Conservation (phyloP, 2,113 vertebrate species). For the Quiscalus mexicanus region DNA sequence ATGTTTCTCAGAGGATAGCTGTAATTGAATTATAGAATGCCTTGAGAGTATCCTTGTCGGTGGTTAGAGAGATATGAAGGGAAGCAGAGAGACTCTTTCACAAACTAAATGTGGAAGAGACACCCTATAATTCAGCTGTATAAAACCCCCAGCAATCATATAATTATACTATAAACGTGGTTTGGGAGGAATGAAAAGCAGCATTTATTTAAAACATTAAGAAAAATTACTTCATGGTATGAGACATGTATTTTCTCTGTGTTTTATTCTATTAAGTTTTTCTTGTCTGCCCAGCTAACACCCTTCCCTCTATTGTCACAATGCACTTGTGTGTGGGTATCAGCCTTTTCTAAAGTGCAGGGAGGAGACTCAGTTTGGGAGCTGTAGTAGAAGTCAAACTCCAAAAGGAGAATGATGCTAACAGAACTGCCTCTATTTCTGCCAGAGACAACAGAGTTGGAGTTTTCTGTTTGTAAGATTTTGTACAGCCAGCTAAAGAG, state of each 20-base stretch:
- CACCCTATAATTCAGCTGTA: slow-evolving; percentile 77
- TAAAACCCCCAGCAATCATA: slow-evolving; percentile 72
- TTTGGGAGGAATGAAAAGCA: slow-evolving; percentile 68
- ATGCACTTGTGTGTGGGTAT: not conserved
- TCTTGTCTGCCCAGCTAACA: slow-evolving; percentile 4
- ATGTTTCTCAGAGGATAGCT: slow-evolving; percentile 76
- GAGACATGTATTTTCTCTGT: slow-evolving; percentile 10
- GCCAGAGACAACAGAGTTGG: not conserved
- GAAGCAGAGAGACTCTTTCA: slow-evolving; percentile 62
- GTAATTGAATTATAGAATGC: slow-evolving; percentile 79
- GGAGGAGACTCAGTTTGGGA: not conserved
- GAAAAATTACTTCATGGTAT: slow-evolving; percentile 42
- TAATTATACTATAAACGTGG: slow-evolving; percentile 73
- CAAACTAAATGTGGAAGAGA: slow-evolving; percentile 60
- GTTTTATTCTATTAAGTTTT: slow-evolving; percentile 26
- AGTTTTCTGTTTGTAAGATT: not conserved
- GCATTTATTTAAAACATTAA: slow-evolving; percentile 69
- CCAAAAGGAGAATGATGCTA: not conserved
- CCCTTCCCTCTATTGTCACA: not conserved
- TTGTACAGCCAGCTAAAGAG: not conserved
- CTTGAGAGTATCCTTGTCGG: slow-evolving; percentile 73
- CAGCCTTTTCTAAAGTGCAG: not conserved
- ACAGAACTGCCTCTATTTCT: not conserved
- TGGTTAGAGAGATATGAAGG: slow-evolving; percentile 71
- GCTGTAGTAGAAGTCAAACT: not conserved